Conservation (phyloP, 2,113 vertebrate species). For the Serilophus lunatus region DNA sequence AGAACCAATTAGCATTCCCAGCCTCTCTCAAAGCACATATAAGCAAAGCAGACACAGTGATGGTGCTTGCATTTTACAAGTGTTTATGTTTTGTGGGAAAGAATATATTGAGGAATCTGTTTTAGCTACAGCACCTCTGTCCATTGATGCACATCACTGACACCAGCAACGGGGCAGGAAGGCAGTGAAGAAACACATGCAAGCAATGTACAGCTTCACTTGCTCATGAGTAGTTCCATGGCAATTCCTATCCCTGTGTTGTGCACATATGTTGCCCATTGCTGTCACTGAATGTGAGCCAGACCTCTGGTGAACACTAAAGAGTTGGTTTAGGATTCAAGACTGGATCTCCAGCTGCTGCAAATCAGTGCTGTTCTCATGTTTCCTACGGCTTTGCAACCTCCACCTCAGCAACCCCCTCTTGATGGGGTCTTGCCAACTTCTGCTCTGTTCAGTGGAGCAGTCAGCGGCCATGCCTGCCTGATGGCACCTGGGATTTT, state of each 20-base stretch:
- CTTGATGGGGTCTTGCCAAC: background rate
- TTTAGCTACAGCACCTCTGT: background rate
- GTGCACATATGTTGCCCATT: background rate
- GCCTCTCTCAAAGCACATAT: background rate
- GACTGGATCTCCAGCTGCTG: background rate
- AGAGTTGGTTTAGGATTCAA: background rate
- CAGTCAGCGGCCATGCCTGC: background rate
- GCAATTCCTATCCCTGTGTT: background rate
- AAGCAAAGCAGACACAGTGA: background rate
- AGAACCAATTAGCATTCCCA: slow-evolving; percentile 31
- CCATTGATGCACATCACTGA: accelerated
- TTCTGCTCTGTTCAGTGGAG: background rate
- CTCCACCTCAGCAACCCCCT: background rate
- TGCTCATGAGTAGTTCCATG: accelerated
- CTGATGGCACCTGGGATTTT: background rate
- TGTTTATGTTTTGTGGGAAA: background rate
- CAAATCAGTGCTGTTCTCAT: background rate
- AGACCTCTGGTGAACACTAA: background rate
- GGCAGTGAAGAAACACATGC: accelerated
- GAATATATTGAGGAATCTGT: background rate
- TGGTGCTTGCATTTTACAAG: background rate
- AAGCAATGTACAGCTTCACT: accelerated
- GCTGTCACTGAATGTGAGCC: background rate
- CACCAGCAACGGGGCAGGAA: background rate
- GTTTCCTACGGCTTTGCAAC: background rate